Evolutionary conservation across 2,888 invertebrate species (phyloP).

Genomic region (Amorpha juglandis): DNA sequence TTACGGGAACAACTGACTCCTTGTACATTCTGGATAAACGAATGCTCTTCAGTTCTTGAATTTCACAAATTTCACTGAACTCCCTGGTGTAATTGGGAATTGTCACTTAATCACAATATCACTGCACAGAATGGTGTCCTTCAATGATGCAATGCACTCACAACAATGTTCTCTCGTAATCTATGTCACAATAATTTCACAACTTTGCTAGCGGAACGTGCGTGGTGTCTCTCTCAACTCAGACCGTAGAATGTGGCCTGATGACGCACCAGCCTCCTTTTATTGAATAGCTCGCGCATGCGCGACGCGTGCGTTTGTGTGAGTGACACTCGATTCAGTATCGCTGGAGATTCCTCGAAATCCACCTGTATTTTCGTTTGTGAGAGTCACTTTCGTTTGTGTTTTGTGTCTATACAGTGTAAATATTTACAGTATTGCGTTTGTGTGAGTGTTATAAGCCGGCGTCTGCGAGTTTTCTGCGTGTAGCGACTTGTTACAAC

Average conservation of each 20-base stretch:
- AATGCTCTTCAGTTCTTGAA: slow-evolving; percentile 64
- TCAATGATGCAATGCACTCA: slow-evolving; percentile 53
- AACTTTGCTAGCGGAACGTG: slow-evolving; percentile 54
- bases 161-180: slow-evolving; percentile 43
- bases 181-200: slow-evolving; percentile 81
- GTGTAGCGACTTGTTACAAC: slow-evolving; percentile 59
- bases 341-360: slow-evolving; percentile 70
- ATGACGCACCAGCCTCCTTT: slow-evolving; percentile 46
- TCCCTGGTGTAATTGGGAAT: slow-evolving; percentile 54
- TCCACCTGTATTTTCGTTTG: slow-evolving; percentile 48
- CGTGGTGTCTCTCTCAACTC: slow-evolving; percentile 56
- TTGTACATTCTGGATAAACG: slow-evolving; percentile 73
- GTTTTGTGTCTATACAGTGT: slow-evolving; percentile 42
- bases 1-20: slow-evolving; percentile 75
- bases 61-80: slow-evolving; percentile 60
- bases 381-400: slow-evolving; percentile 47
- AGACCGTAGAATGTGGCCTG: slow-evolving; percentile 56
- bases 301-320: slow-evolving; percentile 58
- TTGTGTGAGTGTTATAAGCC: slow-evolving; percentile 51
- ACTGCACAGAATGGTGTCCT: slow-evolving; percentile 49
- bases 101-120: slow-evolving; percentile 56
- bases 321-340: slow-evolving; percentile 56
- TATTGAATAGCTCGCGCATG: slow-evolving; percentile 54
- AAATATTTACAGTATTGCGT: slow-evolving; percentile 40
- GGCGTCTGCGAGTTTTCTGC: slow-evolving; percentile 39